Evolutionary conservation across 64 coral and sea anemone genomes (phyloP).

Genomic region (Actinia equina): DNA sequence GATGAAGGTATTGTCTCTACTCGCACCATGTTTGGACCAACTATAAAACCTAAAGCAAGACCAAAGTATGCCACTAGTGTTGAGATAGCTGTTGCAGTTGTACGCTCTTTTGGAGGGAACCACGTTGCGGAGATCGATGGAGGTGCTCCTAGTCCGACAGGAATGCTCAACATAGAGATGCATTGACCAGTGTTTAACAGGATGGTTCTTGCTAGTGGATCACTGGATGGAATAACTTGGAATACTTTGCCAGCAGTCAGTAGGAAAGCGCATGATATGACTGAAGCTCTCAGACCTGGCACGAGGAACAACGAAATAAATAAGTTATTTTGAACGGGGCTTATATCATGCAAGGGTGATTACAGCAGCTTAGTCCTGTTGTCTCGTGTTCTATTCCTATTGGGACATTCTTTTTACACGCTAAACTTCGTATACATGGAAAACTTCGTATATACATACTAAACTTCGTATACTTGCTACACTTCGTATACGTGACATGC

Average conservation of each 20-base stretch:
- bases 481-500: no score
- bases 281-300: constrained; percentile 66
- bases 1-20: neutral
- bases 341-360: no score
- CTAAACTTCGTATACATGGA: no score
- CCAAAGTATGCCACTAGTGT: constrained; percentile 54
- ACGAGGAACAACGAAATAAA: neutral
- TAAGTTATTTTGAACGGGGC: no score
- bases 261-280: constrained; percentile 28
- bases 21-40: constrained; percentile 60
- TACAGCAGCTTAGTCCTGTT: no score
- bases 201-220: constrained; percentile 15
- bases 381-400: no score
- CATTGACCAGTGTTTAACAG: constrained; percentile 62
- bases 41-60: constrained; percentile 34
- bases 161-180: constrained; percentile 39
- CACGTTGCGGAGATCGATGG: constrained; percentile 62
- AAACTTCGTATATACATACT: no score
- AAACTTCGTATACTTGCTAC: no score
- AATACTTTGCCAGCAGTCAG: constrained; percentile 54
- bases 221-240: constrained; percentile 45
- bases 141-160: constrained; percentile 58
- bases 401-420: no score
- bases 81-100: constrained; percentile 56
- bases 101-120: constrained; percentile 71